Percentiles rank a stretch among this genome's conserved stretches.
Conservation (phyloP, 2,797 vertebrate genomes). For the Sebastolobus alascanus region DNA sequence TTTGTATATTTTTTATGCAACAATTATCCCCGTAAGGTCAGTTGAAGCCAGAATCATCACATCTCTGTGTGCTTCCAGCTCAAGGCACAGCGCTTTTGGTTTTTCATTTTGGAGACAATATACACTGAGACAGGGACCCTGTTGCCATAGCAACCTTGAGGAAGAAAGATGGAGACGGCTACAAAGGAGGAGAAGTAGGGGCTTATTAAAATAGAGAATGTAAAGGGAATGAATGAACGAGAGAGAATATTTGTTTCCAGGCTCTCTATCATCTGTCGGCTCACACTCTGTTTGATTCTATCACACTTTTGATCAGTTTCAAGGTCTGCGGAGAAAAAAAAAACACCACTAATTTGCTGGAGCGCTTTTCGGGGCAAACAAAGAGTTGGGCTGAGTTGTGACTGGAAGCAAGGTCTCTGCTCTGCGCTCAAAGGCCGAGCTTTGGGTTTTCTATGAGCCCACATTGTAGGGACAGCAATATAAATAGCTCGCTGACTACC, state of each 20-base stretch:
- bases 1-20: constrained; percentile 2
- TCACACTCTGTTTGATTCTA: not conserved
- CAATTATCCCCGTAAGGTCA: not conserved
- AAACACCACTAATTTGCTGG: not conserved
- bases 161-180: constrained; percentile 14
- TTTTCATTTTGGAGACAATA: constrained; percentile 36
- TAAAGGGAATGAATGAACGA: constrained; percentile 14
- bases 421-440: not conserved
- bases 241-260: constrained; percentile 1
- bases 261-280: not conserved
- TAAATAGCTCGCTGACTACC: not conserved
- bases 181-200: constrained; percentile 7
- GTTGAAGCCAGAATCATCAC: not conserved
- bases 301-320: not conserved
- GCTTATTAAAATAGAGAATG: constrained; percentile 36
- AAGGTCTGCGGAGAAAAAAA: not conserved
- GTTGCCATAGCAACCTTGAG: constrained; percentile 42
- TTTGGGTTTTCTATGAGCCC: not conserved
- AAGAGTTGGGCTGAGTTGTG: not conserved
- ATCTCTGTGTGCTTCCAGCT: constrained; percentile 14
- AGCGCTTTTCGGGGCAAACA: not conserved
- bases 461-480: not conserved
- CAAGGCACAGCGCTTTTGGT: not conserved
- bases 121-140: constrained; percentile 14
- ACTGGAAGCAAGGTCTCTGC: not conserved